Evolutionary conservation across 1,140 invertebrate species (phyloP), one percentile per base, ranked within the genome.

Genomic region (Solenopsis invicta): DNA sequence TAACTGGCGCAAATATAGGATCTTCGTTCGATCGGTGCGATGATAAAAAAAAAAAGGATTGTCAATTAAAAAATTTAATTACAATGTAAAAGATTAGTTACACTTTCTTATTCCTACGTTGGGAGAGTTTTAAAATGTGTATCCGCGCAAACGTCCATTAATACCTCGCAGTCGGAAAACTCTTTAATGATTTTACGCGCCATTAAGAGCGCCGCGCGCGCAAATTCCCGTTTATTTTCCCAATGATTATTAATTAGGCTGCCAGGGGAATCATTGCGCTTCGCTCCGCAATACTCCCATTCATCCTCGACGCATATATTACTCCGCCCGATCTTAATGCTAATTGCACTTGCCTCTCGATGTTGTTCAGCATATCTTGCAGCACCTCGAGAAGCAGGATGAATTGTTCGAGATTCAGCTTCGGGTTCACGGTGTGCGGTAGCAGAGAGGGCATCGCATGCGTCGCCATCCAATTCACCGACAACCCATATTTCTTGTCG

Each of bases 301-400:
- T 72, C 56, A 67, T 21, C 4, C 41, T 6, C 9, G 9, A 52
- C n/a, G n/a, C n/a, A 54, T 41, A n/a, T 72, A 81, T 24, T 56
- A 56, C n/a, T 24, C 18, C 24, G 9, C 4, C 3, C 71, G 24
- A 29, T 66, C 61, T 78, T 41, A 29, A 1, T n/a, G 21, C 13
- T 56, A 81, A 64, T 71, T 18, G 41, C 45, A 21, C 41, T 89
- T 93, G 96, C 95, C 97, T 97, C 94, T 99, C 98, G 80, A 99
- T 98, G 90, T 98, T 97, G 88, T 98, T 98, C 76, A 99, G 95
- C 98, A 99, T 99, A 89, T 99, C 98, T 91, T 99, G 97, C n/a
- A 99, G 95, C 8, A 99, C 98, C 96, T 98, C 98, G 89, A 99
- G 97, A 5, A 99, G 96, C 80, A 96, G 96, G 52, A 97, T 97